Evolutionary conservation across 1,140 invertebrate genomes (phyloP).

Genomic region (Himalopsyche phryganea): DNA sequence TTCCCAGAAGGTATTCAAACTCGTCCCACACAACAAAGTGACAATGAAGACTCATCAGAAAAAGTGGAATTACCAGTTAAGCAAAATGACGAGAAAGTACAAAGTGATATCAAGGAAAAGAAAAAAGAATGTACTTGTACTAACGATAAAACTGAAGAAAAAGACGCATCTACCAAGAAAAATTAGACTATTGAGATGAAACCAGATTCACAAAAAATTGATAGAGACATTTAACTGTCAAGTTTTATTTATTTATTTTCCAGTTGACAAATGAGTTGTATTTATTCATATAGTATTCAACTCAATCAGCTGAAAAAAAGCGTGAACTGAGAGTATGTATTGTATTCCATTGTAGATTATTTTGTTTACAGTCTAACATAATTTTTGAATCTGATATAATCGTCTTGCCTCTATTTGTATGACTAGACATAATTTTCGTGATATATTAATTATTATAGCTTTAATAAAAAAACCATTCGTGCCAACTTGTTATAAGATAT

Average conservation of each 20-base stretch:
- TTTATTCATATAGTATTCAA: no score
- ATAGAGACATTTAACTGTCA: no score
- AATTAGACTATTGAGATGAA: no score
- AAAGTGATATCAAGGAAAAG: neutral
- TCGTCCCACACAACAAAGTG: neutral
- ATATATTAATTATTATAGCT: neutral
- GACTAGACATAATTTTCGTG: neutral
- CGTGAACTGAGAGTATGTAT: neutral
- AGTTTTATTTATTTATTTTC: no score
- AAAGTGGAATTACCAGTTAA: neutral
- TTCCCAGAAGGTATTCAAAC: neutral
- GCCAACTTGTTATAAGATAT: neutral
- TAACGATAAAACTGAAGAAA: constrained; percentile 12
- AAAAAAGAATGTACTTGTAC: constrained; percentile 24
- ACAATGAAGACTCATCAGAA: neutral
- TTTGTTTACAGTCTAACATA: neutral
- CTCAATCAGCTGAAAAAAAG: no score
- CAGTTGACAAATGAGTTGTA: no score
- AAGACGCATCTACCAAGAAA: neutral
- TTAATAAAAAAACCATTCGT: neutral
- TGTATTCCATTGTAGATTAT: neutral
- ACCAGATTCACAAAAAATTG: no score
- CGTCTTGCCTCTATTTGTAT: neutral
- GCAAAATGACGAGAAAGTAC: neutral
- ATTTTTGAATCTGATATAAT: neutral